Base-by-base conservation (phyloP, 2,113 vertebrate genomes). In the Clarias batrachus region DNA sequence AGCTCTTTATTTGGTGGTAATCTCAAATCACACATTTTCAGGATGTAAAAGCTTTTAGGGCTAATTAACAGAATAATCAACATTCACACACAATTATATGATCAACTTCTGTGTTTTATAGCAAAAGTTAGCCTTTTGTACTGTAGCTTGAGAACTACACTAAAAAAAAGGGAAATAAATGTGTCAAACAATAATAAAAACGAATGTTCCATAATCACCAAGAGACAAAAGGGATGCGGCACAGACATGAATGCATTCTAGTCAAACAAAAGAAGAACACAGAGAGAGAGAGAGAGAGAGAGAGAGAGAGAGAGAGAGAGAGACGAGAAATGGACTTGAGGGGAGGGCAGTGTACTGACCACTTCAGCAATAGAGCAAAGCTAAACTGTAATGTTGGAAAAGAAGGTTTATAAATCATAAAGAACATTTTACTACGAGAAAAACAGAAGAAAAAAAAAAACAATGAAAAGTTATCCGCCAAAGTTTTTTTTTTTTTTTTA, bases 171-270 rank as follows among this genome's bases (percentile, higher is more conserved):
- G 17, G 62, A 84, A 52, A 90, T 79, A 90, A 89, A 91, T 73
- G 88, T 88, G 86, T 30, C 57, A 93, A 77, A 88, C 85, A 96
- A 93, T 93, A 82, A 94, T 88, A 93, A 90, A 48, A 91, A 93
- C 90, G 74, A 56, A 92, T 93, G 92, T 93, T 93, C 93, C 91
- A 93, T 93, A 88, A 48, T 95, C 94, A 94, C 94, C 94, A 91
- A 95, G 94, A 95, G 89, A 92, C 94, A 96, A 94, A 94, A 91
- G 94, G 74, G 95, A 93, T 96, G 96, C 94, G 95, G 93, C 91
- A 97, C 96, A 97, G 94, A 98, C 95, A 96, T 95, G 95, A 96
- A 97, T 96, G 96, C 96, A 97, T 96, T 97, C 94, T 94, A 97
- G 93, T 89, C 85, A 89, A 97, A 94, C 92, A 92, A 93, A 90